These are phyloP conservation scores for Eulimnadia texana DNA, from an alignment of 1,140 invertebrate species.

Conservation along the genomic window DNA sequence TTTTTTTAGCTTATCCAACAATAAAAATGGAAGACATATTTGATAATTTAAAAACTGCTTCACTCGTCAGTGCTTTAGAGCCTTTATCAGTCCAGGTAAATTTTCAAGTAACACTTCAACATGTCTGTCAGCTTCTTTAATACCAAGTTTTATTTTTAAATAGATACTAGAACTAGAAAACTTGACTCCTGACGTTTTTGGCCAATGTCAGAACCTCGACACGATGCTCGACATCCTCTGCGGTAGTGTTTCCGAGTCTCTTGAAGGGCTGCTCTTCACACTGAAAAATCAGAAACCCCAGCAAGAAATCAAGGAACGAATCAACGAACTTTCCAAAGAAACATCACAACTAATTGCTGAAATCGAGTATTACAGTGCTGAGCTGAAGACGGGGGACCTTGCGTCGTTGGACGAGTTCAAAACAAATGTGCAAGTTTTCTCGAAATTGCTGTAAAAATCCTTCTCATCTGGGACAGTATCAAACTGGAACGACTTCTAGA, in stretches of 20 bases:
- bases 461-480: neutral
- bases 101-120: neutral
- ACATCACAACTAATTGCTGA: neutral
- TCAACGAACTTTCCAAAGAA: neutral
- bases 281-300: neutral
- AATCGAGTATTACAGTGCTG: neutral
- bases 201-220: neutral
- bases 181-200: neutral
- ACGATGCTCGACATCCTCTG: neutral
- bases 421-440: neutral
- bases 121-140: no score
- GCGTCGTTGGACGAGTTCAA: neutral
- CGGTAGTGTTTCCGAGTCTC: neutral
- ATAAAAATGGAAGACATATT: neutral
- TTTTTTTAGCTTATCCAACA: neutral
- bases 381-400: neutral
- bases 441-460: neutral
- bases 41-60: neutral
- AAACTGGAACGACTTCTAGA: neutral
- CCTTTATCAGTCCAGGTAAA: neutral
- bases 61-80: neutral
- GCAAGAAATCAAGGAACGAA: neutral
- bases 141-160: no score
- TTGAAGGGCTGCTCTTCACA: neutral
- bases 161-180: neutral